Base-by-base conservation (phyloP, 1,140 invertebrate species). In the Drosophila jambulina region DNA sequence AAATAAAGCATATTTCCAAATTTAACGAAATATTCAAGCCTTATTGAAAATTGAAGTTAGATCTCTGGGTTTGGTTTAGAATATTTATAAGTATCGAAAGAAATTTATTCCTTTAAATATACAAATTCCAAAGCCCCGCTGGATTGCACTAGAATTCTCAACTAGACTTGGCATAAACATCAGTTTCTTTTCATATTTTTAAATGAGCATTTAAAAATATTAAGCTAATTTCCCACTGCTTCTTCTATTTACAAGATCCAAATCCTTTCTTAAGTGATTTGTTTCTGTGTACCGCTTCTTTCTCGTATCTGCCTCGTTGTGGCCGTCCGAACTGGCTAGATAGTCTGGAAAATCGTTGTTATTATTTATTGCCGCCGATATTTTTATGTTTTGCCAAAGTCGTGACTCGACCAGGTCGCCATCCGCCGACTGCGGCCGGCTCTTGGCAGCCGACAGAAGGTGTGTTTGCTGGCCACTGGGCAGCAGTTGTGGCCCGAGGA, bases 341-440 rank as follows among this genome's bases (percentile, higher is more conserved):
- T 91, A 91, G 86, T 82, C 86, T 87, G 84, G 75, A 85, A 90
- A 90, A 90, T 90, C 85, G 85, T 90, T 90, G 85, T 90, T 90
- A 90, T 90, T 90, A 90, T 90, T 90, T 90, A 90, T 90, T 91
- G 86, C 86, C 82, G 82, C 70, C 78, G 78, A 90, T 90, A 90
- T 91, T 90, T 90, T 90, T 90, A 90, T 90, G 85, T 90, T 91
- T 75, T 88, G 82, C 81, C 82, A 76, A 90, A 85, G 85, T 90
- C 85, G 85, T 90, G 85, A 90, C 85, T 90, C 69, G 72, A 75
- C 81, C 85, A 75, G 78, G 75, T 85, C 81, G 71, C 65, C 64
- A n/a, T n/a, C 45, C 57, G 45, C 56, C 46, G 54, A 49, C 36
- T 10, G n/a, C 46, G 27, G 59, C 51, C 57, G 25, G 62, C 60